Evolutionary conservation across 2,888 invertebrate species (phyloP), one percentile per base, ranked within the genome.

Genomic region (Epinotia ramella): DNA sequence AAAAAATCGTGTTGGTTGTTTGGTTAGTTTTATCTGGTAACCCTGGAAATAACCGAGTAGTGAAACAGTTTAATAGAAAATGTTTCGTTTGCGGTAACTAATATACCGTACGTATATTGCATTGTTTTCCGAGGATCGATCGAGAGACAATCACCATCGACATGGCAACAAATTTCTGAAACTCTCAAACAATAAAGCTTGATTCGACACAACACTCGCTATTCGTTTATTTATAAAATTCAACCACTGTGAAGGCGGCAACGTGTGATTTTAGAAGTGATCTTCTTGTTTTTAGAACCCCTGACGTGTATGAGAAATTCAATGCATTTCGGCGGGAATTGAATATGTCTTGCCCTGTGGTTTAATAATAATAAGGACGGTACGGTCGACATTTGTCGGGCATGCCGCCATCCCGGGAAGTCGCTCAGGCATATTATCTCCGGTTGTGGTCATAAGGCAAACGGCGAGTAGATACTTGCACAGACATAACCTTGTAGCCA

Each of bases 191-290:
- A 49, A 49, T 16, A 16, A 16, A 24, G 16, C 1, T 16, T 53
- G 16, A 5, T 1, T 20, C 9, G 11, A 13, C 18, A 67, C 60
- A 49, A 46, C 40, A 53, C 57, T n/a, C n/a, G n/a, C n/a, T 73
- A 67, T 33, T 18, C 28, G 5, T n/a, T 66, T 40, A 60, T 20
- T 13, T 60, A 67, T 40, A 46, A 28, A 59, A 73, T 66, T 46
- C 12, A 66, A 66, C 66, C 20, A 59, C 49, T 73, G 59, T 33
- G 40, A 60, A 60, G 60, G 40, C 66, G 60, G 60, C 59, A 60
- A 20, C 57, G 53, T 16, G 60, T 66, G 73, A 59, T 67, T 67
- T 67, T 73, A 62, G 66, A 64, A 67, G 12, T 40, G 20, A 18
- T 24, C 56, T 18, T 60, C 12, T 40, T 40, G 40, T 18, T 60